Evolutionary conservation across 2,888 invertebrate genomes (phyloP), one percentile per base, ranked within the genome.

Genomic region (Sarcophaga carnaria): DNA sequence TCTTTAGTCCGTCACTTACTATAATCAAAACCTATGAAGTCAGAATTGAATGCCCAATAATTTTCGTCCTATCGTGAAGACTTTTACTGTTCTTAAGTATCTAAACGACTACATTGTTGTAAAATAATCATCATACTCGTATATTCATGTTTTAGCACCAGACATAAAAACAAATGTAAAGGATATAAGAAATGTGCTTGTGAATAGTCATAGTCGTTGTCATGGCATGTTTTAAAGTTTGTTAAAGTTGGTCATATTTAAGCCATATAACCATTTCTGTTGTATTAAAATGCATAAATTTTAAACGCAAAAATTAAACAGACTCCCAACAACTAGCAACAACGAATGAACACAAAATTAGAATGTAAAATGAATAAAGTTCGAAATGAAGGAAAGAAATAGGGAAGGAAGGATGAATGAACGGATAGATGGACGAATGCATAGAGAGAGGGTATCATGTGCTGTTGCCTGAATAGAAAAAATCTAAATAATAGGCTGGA

Each of bases 161-260:
- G 83, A 54, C 84, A 76, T 80, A 67, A 80, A 85, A 80, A 77
- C 77, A 80, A 77, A 80, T 77, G 72, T 85, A 37, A 79, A 63
- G 66, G 72, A 72, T 80, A 66, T 22, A 72, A 64, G 72, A 80
- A 66, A 80, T 72, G 45, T 72, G 37, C 80, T 47, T 66, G 66
- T 60, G 59, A 60, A 80, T 59, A 37, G 66, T 72, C 27, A 17
- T 80, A 60, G 45, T 69, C 20, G 67, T 67, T 47, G 20, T 59
- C 25, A 59, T 54, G 49, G 70, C 49, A 54, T 54, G 54, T 79
- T 47, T 78, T 64, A 25, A 37, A 71, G 49, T 60, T 63, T 66
- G 62, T 63, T 12, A 69, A 74, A 67, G 22, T 72, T 67, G 66
- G 1, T 25, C 47, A 62, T 37, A 47, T 60, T 75, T 60, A 72